Evolutionary conservation across 2,797 vertebrate species (phyloP).

Genomic region (Sciurus carolinensis): DNA sequence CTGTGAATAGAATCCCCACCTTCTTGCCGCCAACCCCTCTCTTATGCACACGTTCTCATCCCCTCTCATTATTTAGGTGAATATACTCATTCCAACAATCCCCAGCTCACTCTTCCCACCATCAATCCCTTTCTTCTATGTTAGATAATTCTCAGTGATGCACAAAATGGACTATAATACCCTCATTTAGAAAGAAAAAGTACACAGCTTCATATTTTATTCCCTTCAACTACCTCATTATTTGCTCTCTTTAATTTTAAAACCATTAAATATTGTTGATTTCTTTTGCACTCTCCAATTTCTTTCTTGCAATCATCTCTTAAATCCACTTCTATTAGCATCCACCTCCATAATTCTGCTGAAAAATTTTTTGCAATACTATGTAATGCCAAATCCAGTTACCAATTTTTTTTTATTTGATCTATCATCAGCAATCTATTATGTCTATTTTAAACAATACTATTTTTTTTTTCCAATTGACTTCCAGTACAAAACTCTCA

Average conservation of each 20-base stretch:
- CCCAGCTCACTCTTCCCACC: neutral
- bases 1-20: neutral
- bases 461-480: neutral
- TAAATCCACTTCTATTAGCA: neutral
- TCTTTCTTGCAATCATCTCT: neutral
- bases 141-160: neutral
- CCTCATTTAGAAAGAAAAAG: neutral
- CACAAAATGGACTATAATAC: neutral
- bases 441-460: neutral
- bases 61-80: neutral
- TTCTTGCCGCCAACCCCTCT: neutral
- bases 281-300: neutral
- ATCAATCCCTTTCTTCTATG: neutral
- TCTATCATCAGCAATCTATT: neutral
- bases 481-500: neutral
- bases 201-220: neutral
- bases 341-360: neutral
- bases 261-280: neutral
- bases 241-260: conserved; percentile 13
- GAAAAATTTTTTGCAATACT: neutral
- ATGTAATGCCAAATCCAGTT: neutral
- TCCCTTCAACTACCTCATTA: neutral
- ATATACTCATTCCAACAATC: neutral
- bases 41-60: neutral
- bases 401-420: conserved; percentile 11